Conservation (phyloP, 1,140 invertebrate genomes). For the Oncopodura yosiiana region DNA sequence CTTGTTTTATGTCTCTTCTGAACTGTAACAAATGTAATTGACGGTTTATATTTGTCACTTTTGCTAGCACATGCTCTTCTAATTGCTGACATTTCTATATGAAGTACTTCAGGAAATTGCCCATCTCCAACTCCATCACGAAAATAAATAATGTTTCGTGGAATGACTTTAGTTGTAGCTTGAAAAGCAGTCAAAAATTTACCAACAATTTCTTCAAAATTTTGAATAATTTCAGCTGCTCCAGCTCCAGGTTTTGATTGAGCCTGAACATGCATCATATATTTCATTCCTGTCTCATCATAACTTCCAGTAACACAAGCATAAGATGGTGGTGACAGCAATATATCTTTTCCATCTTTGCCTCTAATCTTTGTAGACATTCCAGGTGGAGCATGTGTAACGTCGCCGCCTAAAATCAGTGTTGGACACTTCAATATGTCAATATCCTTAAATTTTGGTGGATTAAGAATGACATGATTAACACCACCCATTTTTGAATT, state of each 20-base stretch:
- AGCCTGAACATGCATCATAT: constrained; percentile 30
- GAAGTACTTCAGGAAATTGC: constrained; percentile 42
- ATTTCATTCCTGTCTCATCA: constrained; percentile 25
- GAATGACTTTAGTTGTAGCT: constrained; percentile 24
- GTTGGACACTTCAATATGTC: constrained; percentile 40
- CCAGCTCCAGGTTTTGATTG: constrained; percentile 26
- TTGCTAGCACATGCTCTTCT: constrained; percentile 49
- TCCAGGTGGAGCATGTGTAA: constrained; percentile 69
- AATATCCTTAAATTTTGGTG: constrained; percentile 25
- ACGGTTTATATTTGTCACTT: constrained; percentile 42
- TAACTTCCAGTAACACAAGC: constrained; percentile 29
- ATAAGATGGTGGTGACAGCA: constrained; percentile 15
- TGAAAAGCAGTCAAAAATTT: constrained; percentile 36
- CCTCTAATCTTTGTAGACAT: neutral
- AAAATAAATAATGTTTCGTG: constrained; percentile 41
- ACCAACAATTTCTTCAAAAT: constrained; percentile 34
- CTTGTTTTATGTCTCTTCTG: constrained; percentile 46
- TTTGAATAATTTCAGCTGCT: constrained; percentile 36
- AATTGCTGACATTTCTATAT: constrained; percentile 56
- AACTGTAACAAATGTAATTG: constrained; percentile 47
- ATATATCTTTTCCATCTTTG: neutral
- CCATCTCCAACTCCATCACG: constrained; percentile 45
- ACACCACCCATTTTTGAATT: constrained; percentile 74
- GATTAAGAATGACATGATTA: constrained; percentile 54
- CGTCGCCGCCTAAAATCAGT: constrained; percentile 77